A percentile compares a stretch with the other conserved stretches of the same genome.
Conservation (phyloP, 92 coral and sea anemone species). For the Isaurus tuberculatus region DNA sequence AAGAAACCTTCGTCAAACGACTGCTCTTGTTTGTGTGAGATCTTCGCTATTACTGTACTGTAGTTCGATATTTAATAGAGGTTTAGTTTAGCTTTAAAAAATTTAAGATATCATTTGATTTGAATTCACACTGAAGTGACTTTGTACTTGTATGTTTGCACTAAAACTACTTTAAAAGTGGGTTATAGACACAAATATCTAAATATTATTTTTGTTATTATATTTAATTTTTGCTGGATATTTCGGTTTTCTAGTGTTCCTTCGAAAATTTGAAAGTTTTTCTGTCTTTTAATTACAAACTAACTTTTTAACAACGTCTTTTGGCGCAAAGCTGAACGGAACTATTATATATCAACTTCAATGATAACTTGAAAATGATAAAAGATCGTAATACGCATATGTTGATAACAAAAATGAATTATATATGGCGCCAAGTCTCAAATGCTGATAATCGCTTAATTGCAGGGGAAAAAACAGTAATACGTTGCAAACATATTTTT, state of each 20-base stretch:
- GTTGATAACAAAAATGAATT: background rate
- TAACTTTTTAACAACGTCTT: too few species aligned
- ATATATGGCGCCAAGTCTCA: background rate
- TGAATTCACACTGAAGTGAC: background rate
- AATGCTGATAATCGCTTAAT: too few species aligned
- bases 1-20: background rate
- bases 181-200: background rate
- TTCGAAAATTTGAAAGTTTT: too few species aligned
- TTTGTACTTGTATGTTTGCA: background rate
- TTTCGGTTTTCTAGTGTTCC: too few species aligned
- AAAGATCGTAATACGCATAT: background rate
- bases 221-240: too few species aligned
- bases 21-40: background rate
- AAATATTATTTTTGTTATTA: background rate
- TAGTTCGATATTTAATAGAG: background rate
- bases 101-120: background rate
- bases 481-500: background rate
- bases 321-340: background rate
- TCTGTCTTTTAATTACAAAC: too few species aligned
- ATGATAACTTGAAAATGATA: background rate
- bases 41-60: background rate
- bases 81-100: background rate
- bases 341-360: too few species aligned
- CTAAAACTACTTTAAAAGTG: background rate
- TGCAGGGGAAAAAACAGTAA: background rate